Evolutionary conservation across 64 coral and sea anemone genomes (phyloP), one percentile per base, ranked within the genome.

Genomic region (Pocillopora verrucosa): DNA sequence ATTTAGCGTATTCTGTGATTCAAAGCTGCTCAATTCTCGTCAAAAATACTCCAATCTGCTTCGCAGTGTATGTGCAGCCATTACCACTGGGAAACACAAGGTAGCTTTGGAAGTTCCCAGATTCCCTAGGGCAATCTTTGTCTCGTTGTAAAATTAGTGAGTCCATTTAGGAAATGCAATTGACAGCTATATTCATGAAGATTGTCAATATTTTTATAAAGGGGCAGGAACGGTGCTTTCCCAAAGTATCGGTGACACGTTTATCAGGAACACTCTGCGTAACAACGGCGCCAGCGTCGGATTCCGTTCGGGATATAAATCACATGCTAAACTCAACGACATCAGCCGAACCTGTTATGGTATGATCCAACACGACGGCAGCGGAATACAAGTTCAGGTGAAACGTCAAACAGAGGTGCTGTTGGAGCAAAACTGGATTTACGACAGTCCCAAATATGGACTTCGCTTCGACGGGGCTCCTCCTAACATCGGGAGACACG

Each of bases 401-500:
- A 75, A 57, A 41, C 87, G 87, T n/a, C 92, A 94, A 89, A 72
- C 81, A 24, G 65, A 62, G 5, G 60, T 88, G 17, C 36, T 94
- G 13, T 67, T 85, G 1, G 77, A 83, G 24, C 76, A 94, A 35
- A 94, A 94, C 62, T 94, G 92, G 92, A 65, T 94, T 24, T 80
- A 94, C 51, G 73, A 76, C 36, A 94, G 92, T 84, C 92, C 92
- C 4, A 94, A 94, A 61, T 90, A 78, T 64, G 92, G 60, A 59
- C 65, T 94, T 30, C 92, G 92, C n/a, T 94, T 94, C 69, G 92
- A 94, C 37, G 92, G 80, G 11, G 80, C 72, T 3, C 92, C 92
- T 22, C 92, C 92, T 1, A 94, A 57, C 0, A 88, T 94, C 64
- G 92, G 92, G 1, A 60, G 59, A 64, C 37, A 94, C 58, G 92